Evolutionary conservation across 2,888 invertebrate species (phyloP).

Genomic region (Cabera pusaria): DNA sequence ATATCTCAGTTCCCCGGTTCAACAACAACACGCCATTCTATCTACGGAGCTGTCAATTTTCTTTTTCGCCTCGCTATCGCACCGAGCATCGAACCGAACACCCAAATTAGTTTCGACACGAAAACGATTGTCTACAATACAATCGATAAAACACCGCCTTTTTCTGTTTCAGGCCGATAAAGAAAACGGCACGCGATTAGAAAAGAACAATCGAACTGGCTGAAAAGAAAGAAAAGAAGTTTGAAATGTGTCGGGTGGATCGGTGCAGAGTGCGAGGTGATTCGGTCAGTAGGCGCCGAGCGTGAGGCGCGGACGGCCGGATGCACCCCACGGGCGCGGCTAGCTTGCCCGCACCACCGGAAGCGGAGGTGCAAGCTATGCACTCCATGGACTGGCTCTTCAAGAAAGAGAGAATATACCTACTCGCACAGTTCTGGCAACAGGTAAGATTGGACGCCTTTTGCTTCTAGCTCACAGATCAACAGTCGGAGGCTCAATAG

Average conservation of each 20-base stretch:
- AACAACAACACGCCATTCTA: constrained; percentile 18
- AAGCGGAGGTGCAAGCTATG: constrained; percentile 96
- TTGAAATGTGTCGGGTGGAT: constrained; percentile 45
- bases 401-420: constrained; percentile 97
- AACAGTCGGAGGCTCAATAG: too few relatives aligned
- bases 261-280: constrained; percentile 28
- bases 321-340: constrained; percentile 90
- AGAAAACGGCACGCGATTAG: constrained; percentile 62
- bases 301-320: constrained; percentile 76
- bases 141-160: constrained; percentile 72
- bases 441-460: constrained; percentile 86
- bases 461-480: constrained; percentile 2
- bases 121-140: constrained; percentile 62
- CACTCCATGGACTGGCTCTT: constrained; percentile 98
- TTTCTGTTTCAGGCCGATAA: constrained; percentile 70
- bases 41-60: constrained; percentile 60
- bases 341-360: constrained; percentile 90
- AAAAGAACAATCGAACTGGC: constrained; percentile 58
- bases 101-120: constrained; percentile 81
- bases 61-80: constrained; percentile 67
- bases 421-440: constrained; percentile 98
- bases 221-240: constrained; percentile 33
- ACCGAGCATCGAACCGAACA: constrained; percentile 61
- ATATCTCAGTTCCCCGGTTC: constrained; percentile 15
- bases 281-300: constrained; percentile 61